Evolutionary conservation across 23 tunicate genomes (phyloP).

Genomic region (Botrylloides violaceus): DNA sequence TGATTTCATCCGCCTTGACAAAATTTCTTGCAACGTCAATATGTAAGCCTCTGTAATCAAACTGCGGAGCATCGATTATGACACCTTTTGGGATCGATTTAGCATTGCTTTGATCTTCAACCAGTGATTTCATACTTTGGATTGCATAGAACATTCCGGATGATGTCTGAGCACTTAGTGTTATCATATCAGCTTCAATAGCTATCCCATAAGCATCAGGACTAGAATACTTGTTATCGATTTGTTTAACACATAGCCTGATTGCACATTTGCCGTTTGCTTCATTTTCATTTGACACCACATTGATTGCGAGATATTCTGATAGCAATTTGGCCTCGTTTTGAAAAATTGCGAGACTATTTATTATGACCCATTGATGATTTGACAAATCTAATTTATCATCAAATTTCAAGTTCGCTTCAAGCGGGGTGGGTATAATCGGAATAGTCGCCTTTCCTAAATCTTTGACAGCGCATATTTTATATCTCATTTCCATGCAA

Average conservation of each 20-base stretch:
- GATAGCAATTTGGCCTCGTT: conserved; percentile 15
- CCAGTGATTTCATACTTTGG: conserved; percentile 44
- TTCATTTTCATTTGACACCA: background rate
- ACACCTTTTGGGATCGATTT: conserved; percentile 16
- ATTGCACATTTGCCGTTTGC: background rate
- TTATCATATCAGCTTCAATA: conserved; percentile 19
- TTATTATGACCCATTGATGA: background rate
- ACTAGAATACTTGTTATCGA: background rate
- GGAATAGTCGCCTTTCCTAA: background rate
- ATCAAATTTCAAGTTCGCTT: background rate
- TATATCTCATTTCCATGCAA: conserved; percentile 30
- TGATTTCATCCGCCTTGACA: conserved; percentile 30
- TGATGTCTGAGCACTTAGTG: conserved; percentile 11
- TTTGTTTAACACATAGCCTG: background rate
- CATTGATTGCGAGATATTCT: background rate
- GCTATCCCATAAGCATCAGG: conserved; percentile 43
- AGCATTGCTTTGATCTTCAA: conserved; percentile 4
- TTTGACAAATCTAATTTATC: conserved; percentile 2
- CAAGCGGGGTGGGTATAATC: conserved; percentile 29
- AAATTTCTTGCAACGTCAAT: conserved; percentile 68
- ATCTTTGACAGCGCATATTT: background rate
- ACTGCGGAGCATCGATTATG: conserved; percentile 55
- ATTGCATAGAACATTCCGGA: conserved; percentile 61
- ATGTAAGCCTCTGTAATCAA: conserved; percentile 56
- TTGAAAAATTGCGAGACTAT: background rate